Conservation (phyloP, 2,797 vertebrate genomes). For the Bucorvus abyssinicus region DNA sequence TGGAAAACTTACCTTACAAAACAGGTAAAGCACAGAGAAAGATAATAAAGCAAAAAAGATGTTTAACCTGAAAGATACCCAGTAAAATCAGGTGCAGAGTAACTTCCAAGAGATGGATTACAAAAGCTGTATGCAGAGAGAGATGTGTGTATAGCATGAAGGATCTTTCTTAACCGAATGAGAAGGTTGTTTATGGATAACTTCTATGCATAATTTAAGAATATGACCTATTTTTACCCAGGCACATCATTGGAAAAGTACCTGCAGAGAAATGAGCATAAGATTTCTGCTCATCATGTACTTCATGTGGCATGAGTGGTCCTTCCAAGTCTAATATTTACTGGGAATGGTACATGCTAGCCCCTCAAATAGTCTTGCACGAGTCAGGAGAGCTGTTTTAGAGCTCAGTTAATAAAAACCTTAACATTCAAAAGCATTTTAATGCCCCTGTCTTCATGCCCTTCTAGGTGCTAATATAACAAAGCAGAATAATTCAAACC, state of each 20-base stretch:
- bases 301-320: neutral
- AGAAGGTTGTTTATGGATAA: constrained; percentile 48
- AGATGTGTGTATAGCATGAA: neutral
- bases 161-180: neutral
- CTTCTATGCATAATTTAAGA: constrained; percentile 42
- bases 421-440: neutral
- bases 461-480: neutral
- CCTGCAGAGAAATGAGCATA: neutral
- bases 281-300: neutral
- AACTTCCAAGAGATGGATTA: neutral
- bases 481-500: neutral
- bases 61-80: neutral
- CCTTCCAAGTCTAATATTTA: neutral
- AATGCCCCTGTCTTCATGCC: neutral
- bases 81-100: neutral
- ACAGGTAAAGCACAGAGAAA: neutral
- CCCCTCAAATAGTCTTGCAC: neutral
- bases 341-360: neutral
- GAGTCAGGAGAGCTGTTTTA: neutral
- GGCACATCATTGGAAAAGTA: neutral
- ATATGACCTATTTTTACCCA: constrained; percentile 47
- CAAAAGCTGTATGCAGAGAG: neutral
- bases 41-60: neutral
- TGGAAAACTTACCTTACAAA: neutral
- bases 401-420: neutral